Evolutionary conservation across 2,797 vertebrate genomes (phyloP).

Genomic region (Lacerta agilis): DNA sequence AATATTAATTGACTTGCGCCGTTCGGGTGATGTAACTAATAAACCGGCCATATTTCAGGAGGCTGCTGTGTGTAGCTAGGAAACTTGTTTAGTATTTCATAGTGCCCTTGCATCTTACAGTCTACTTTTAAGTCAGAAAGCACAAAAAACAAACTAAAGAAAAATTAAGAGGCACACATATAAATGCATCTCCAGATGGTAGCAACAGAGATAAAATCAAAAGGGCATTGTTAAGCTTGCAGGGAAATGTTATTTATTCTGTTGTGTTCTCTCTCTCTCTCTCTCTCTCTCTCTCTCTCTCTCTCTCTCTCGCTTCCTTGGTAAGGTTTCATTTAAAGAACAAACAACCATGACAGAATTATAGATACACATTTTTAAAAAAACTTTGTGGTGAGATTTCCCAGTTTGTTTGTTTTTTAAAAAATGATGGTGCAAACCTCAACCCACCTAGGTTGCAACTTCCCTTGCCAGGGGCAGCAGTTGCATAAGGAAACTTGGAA

Average conservation of each 20-base stretch:
- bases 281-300: not conserved
- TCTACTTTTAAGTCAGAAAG: slow-evolving; percentile 5
- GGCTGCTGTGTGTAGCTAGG: not conserved
- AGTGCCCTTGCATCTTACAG: not conserved
- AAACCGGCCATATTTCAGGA: not conserved
- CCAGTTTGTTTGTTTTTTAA: not conserved
- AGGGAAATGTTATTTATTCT: not conserved
- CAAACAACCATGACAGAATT: not conserved
- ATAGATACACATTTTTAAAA: not conserved
- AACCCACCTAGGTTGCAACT: not conserved
- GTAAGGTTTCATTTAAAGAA: not conserved
- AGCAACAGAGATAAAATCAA: not conserved
- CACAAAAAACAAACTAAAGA: not conserved
- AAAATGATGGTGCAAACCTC: not conserved
- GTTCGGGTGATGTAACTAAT: not conserved
- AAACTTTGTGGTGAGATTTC: not conserved
- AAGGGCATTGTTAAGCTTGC: not conserved
- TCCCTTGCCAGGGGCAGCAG: not conserved
- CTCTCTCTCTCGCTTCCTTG: not conserved
- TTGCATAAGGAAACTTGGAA: not conserved
- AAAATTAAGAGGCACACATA: not conserved
- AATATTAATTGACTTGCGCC: not conserved
- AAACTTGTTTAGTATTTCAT: not conserved
- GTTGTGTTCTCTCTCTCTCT: not conserved
- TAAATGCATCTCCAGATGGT: not conserved